Conservation (phyloP, 2,888 invertebrate genomes). For the Electrophaes corylata region DNA sequence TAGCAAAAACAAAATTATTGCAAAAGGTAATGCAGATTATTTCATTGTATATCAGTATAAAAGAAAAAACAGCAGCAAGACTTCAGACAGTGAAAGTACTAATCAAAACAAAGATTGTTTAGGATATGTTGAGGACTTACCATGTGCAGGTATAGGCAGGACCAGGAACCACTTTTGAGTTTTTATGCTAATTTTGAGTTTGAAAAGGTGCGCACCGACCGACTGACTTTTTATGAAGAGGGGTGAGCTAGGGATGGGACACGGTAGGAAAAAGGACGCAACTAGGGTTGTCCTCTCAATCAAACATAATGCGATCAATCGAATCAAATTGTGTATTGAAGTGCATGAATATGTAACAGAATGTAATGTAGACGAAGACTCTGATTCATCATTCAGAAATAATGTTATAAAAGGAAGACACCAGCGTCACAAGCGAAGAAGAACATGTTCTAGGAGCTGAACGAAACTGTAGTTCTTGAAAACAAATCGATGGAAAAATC, state of each 20-base stretch:
- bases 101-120: not conserved
- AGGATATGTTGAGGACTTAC: too few species aligned
- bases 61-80: constrained; percentile 20
- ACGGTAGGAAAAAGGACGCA: too few species aligned
- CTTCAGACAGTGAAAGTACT: constrained; percentile 43
- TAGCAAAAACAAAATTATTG: constrained; percentile 53
- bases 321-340: too few species aligned
- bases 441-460: constrained; percentile 54
- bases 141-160: too few species aligned
- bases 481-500: constrained; percentile 32
- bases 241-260: too few species aligned
- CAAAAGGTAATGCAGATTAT: constrained; percentile 47
- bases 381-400: constrained; percentile 19
- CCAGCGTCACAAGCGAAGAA: constrained; percentile 39
- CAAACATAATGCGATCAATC: too few species aligned
- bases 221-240: too few species aligned
- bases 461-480: constrained; percentile 52
- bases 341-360: too few species aligned
- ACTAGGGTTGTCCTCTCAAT: too few species aligned
- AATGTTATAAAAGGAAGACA: constrained; percentile 20
- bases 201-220: too few species aligned
- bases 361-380: constrained; percentile 10
- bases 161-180: too few species aligned
- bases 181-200: too few species aligned
- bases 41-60: constrained; percentile 52